These are phyloP conservation scores for Larimichthys crocea DNA, from an alignment of 2,113 vertebrate genomes.

Conservation along the genomic window DNA sequence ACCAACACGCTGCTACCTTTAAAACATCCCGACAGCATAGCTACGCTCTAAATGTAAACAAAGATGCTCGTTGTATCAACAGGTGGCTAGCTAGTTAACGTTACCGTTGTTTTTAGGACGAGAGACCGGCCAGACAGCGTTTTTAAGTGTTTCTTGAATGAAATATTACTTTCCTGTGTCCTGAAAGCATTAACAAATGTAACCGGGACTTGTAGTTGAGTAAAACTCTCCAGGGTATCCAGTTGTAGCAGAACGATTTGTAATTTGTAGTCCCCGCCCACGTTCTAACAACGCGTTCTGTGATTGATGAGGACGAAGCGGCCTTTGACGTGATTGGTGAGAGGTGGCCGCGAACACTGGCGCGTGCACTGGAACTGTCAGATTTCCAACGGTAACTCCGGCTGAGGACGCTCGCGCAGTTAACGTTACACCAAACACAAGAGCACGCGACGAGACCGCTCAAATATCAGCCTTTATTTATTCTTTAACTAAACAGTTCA, in stretches of 20 bases:
- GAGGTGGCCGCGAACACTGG: slow-evolving; percentile 56
- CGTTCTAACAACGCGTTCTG: slow-evolving; percentile 26
- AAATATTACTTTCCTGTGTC: accelerated
- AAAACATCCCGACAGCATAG: not conserved
- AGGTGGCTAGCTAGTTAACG: slow-evolving; percentile 44
- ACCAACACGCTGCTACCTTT: not conserved
- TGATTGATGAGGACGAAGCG: slow-evolving; percentile 64
- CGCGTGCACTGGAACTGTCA: slow-evolving; percentile 33
- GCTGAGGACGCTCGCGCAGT: too few species aligned
- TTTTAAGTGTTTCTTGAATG: not conserved
- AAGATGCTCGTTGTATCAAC: slow-evolving; percentile 41
- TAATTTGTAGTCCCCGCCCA: slow-evolving; percentile 58
- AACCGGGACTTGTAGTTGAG: not conserved
- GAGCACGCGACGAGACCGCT: not conserved
- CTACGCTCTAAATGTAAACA: slow-evolving; percentile 68
- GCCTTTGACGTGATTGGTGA: slow-evolving; percentile 63
- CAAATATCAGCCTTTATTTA: slow-evolving; percentile 76
- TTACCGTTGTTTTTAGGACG: not conserved
- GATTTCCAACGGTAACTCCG: not conserved
- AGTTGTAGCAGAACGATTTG: slow-evolving; percentile 30
- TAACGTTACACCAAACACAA: too few species aligned
- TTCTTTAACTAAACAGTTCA: slow-evolving; percentile 67
- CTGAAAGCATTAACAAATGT: not conserved
- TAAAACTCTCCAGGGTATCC: not conserved
- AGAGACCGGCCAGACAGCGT: not conserved